These are phyloP conservation scores for Zaprionus camerounensis DNA, from an alignment of 1,140 invertebrate species.

Conservation along the genomic window DNA sequence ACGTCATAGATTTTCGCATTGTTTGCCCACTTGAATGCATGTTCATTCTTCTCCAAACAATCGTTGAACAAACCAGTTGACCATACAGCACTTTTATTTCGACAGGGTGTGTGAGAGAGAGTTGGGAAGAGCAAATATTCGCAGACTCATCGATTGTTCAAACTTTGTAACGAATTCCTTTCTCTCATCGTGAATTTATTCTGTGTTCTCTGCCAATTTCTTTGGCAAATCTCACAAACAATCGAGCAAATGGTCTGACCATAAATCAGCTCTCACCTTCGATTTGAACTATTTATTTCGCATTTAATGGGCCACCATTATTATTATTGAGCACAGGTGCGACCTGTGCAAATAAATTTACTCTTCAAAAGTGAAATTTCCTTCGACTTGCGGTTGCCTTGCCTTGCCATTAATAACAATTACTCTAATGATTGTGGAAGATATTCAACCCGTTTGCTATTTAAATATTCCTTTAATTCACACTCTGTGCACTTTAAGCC, in stretches of 20 bases:
- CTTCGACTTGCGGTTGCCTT: background rate
- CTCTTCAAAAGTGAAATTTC: background rate
- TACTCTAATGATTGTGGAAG: background rate
- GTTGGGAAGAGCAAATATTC: background rate
- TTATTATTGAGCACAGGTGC: background rate
- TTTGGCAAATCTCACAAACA: background rate
- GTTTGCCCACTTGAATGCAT: background rate
- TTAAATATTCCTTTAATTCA: background rate
- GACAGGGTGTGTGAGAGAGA: background rate
- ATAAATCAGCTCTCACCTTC: background rate
- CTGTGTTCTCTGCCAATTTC: background rate
- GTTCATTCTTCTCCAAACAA: background rate
- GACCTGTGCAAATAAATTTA: conserved; percentile 1
- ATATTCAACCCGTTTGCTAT: background rate
- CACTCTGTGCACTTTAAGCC: conserved; percentile 15
- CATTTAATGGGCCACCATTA: background rate
- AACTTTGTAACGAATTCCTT: background rate
- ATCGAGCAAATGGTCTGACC: background rate
- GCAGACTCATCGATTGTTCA: conserved; percentile 3
- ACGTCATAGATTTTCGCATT: background rate
- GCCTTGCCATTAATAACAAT: background rate
- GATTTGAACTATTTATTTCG: conserved; percentile 4
- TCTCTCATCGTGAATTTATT: background rate
- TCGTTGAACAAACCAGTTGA: background rate
- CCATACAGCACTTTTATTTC: background rate